Evolutionary conservation across 2,888 invertebrate species (phyloP).

Genomic region (Zaprionus obscuricornis): DNA sequence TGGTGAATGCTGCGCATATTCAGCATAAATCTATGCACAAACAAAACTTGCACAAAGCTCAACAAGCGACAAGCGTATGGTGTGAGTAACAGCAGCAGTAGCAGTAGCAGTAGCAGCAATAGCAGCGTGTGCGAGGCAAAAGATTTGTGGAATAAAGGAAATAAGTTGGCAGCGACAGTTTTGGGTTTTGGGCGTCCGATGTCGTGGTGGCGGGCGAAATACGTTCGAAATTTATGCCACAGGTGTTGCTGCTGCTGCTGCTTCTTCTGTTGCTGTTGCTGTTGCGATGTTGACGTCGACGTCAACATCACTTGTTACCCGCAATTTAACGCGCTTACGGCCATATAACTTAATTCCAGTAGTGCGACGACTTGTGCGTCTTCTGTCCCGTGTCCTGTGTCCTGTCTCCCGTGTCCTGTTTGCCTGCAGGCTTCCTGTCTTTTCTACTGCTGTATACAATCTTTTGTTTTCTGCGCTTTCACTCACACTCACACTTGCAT

Average conservation of each 20-base stretch:
- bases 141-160: background rate
- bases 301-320: constrained; percentile 39
- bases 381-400: no score
- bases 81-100: constrained; percentile 1
- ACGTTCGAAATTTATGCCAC: constrained; percentile 61
- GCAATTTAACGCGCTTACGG: constrained; percentile 56
- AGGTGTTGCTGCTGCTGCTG: constrained; percentile 51
- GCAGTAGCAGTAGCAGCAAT: background rate
- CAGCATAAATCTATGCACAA: constrained; percentile 66
- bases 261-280: constrained; percentile 8
- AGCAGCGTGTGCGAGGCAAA: background rate
- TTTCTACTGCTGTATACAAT: no score
- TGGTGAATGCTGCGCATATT: constrained; percentile 67
- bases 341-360: constrained; percentile 38
- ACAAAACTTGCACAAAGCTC: constrained; percentile 44
- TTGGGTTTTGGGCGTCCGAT: no score
- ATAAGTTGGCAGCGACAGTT: no score
- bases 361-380: background rate
- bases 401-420: no score
- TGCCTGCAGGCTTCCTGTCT: no score
- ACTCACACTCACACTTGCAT: no score
- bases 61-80: no score
- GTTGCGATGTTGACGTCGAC: background rate
- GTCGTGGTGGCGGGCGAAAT: background rate
- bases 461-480: no score